phyloP scores from a whole-genome alignment of 2,888 invertebrate species.

The Heliconius sara region DNA sequence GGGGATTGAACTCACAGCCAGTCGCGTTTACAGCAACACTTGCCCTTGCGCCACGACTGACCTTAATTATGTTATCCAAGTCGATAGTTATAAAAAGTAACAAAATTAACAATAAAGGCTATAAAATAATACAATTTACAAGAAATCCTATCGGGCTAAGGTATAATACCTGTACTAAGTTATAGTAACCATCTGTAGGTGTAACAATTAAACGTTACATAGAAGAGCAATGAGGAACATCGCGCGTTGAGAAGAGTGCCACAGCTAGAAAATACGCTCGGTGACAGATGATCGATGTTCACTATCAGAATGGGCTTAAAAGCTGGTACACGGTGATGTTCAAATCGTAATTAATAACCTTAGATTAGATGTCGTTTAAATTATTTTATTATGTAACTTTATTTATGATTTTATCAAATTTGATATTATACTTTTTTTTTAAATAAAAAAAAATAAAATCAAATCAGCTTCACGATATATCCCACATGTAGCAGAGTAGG shows the following conservation, averaged over 20 bases:
- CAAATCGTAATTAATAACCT: slow-evolving; percentile 44
- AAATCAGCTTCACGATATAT: too few species aligned
- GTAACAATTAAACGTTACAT: slow-evolving; percentile 43
- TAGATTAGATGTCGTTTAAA: slow-evolving; percentile 10
- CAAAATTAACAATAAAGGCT: not conserved
- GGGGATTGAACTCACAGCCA: too few species aligned
- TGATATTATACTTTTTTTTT: not conserved
- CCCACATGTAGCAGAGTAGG: too few species aligned
- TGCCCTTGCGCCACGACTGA: too few species aligned
- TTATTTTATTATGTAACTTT: not conserved
- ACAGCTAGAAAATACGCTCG: slow-evolving; percentile 57
- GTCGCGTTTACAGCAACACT: too few species aligned
- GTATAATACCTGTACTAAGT: not conserved
- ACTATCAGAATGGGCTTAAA: slow-evolving; percentile 49
- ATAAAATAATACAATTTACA: not conserved
- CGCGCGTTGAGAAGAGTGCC: slow-evolving; percentile 48
- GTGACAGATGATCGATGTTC: slow-evolving; percentile 64
- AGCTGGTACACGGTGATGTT: slow-evolving; percentile 42
- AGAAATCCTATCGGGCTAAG: not conserved
- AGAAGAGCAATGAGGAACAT: slow-evolving; percentile 44
- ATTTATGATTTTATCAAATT: not conserved
- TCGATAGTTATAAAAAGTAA: not conserved
- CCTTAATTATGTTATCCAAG: too few species aligned
- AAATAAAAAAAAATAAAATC: too few species aligned
- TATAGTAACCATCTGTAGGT: slow-evolving; percentile 8